Evolutionary conservation across 2,113 vertebrate genomes (phyloP), one percentile per base, ranked within the genome.

Genomic region (Potamarius usumacintae): DNA sequence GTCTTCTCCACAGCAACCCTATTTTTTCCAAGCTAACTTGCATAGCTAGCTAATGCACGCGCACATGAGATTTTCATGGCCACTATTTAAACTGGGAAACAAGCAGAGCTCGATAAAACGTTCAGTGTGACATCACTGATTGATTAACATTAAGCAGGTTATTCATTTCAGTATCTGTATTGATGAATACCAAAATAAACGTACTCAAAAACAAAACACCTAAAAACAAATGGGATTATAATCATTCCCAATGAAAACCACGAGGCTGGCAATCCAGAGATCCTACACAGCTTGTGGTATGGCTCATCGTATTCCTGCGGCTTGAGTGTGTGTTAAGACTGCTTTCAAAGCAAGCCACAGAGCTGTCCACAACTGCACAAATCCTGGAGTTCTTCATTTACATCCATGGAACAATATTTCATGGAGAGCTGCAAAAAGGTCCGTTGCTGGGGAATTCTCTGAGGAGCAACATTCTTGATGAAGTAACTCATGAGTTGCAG

Each of bases 361-460:
- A 87, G 48, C 77, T 57, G 82, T 74, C 71, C 22, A 65, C 52
- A 62, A 80, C 58, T 76, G 60, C 60, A 84, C 62, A 86, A 87
- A 84, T 69, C 34, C 63, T 62, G 34, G 20, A 83, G 79, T 84
- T 88, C 86, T 82, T 89, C 86, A 88, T 91, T 85, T 88, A 86
- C 85, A 89, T 88, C 89, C 81, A 86, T 58, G 76, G 88, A 91
- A 89, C 87, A 88, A 83, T 89, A 88, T 86, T 88, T 89, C 86
- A 89, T 62, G 60, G 42, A 82, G 87, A 87, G 82, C 82, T 89
- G 85, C 42, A 89, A 84, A 88, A 88, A 88, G 84, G 62, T 76
- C 81, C 22, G 67, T 81, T 76, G 74, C 84, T 86, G 86, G 88
- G 86, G 84, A 89, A 88, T 88, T 87, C 86, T 89, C 76, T 1